A percentile compares a stretch with the other conserved stretches of the same genome.
Conservation (phyloP, 64 coral and sea anemone species). For the Stichodactyla helianthus region DNA sequence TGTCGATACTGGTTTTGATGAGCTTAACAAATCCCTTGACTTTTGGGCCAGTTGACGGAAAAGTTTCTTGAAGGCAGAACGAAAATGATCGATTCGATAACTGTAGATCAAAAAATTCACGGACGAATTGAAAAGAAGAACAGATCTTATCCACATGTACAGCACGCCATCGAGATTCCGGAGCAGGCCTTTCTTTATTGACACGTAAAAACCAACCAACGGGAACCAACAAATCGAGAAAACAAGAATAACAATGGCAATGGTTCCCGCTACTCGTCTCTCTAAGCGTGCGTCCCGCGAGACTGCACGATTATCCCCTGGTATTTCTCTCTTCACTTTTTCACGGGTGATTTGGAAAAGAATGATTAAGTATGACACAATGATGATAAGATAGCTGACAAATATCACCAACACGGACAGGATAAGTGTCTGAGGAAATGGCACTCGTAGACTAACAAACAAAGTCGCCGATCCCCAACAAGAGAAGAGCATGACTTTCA, state of each 20-base stretch:
- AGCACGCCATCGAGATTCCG: neutral
- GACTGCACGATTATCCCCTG: neutral
- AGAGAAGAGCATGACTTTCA: constrained; percentile 12
- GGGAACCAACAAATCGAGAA: constrained; percentile 24
- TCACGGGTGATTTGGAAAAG: neutral
- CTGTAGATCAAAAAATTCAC: constrained; percentile 43
- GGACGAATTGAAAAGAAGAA: constrained; percentile 23
- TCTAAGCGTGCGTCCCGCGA: neutral
- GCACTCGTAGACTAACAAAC: constrained; percentile 16
- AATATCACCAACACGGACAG: constrained; percentile 7
- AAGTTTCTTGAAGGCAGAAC: neutral
- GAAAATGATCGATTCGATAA: constrained; percentile 29
- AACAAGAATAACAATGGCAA: constrained; percentile 21
- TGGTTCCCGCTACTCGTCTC: constrained; percentile 16
- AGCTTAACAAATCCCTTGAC: neutral
- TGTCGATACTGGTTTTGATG: neutral
- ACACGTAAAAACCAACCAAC: constrained; percentile 50
- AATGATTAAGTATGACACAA: constrained; percentile 14
- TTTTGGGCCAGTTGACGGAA: constrained; percentile 4
- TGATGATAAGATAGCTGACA: constrained; percentile 22
- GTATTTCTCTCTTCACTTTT: constrained; percentile 4
- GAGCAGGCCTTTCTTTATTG: constrained; percentile 22
- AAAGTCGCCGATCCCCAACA: constrained; percentile 16
- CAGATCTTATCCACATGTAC: constrained; percentile 21
- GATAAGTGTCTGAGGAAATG: constrained; percentile 1